Base-by-base conservation (phyloP, 1,140 invertebrate species). In the Achroia grisella region DNA sequence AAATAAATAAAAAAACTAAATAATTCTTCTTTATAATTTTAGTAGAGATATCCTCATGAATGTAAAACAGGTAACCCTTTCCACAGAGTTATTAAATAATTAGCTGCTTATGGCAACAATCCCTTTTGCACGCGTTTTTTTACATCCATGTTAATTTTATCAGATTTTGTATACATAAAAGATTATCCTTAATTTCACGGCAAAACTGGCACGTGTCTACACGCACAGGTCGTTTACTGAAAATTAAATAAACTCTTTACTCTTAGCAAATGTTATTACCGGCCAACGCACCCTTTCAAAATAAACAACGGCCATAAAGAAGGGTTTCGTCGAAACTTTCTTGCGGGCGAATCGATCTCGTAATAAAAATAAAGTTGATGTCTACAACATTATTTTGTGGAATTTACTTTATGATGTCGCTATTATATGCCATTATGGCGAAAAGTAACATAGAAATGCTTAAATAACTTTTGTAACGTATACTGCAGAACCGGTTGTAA, bases 241-340 rank as follows among this genome's bases (percentile, higher is more conserved):
- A 48, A 51, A 56, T 56, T 51, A 56, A 56, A 56, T 56, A 56
- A 51, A 46, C 15, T 49, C 40, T 43, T 33, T 15, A 37, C 37
- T 51, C 48, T 46, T 47, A 48, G 44, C 47, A 48, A 56, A 56
- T 51, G 40, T 52, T 56, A 56, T 56, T 56, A 56, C 48, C 15
- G 32, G 17, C 27, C 17, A 48, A 56, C 48, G 37, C 54, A 51
- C 48, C 32, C 54, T 44, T 51, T 43, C 48, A 47, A 44, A 51
- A 48, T 56, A 56, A 56, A 51, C 54, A 56, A 48, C 40, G 48
- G 32, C 44, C 13, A 48, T 52, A 51, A 56, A 56, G 44, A 48
- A 51, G 54, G 53, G 42, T 56, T 56, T 48, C 46, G 34, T 42
- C 44, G 45, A 41, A 45, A 52, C 45, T 48, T 56, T 44, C 48